These are phyloP conservation scores for Stegodyphus dumicola DNA, from an alignment of 1,140 invertebrate genomes.

Conservation along the genomic window DNA sequence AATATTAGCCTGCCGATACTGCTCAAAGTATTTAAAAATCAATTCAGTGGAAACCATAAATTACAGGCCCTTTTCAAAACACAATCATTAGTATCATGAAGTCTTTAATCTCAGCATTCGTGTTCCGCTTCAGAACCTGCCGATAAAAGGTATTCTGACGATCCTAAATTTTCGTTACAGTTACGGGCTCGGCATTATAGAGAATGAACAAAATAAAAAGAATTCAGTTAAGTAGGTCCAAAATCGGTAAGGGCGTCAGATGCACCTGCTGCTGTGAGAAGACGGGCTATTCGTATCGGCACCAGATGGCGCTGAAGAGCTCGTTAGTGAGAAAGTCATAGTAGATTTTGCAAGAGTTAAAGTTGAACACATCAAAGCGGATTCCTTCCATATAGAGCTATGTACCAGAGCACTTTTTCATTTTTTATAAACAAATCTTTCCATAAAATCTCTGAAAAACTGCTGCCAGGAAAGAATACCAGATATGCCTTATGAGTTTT, in stretches of 20 bases:
- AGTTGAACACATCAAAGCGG: too few relatives aligned
- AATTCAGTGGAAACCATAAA: slow-evolving; percentile 44
- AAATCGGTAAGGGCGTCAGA: slow-evolving; percentile 46
- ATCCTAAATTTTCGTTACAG: slow-evolving; percentile 54
- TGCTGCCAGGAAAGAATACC: too few relatives aligned
- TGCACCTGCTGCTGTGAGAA: slow-evolving; percentile 45
- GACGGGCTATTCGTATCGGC: slow-evolving; percentile 52
- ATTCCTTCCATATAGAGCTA: too few relatives aligned
- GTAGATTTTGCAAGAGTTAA: slow-evolving; percentile 28
- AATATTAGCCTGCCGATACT: slow-evolving; percentile 51
- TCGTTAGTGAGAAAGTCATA: slow-evolving; percentile 42
- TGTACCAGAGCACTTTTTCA: too few relatives aligned
- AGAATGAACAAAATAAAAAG: slow-evolving; percentile 15
- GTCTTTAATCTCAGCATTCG: slow-evolving; percentile 51
- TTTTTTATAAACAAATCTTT: too few relatives aligned
- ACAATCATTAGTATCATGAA: slow-evolving; percentile 32
- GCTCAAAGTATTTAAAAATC: slow-evolving; percentile 58
- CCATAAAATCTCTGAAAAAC: too few relatives aligned
- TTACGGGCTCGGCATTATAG: not conserved
- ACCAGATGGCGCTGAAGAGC: slow-evolving; percentile 58
- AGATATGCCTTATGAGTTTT: too few relatives aligned
- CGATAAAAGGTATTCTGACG: slow-evolving; percentile 55
- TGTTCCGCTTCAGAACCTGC: slow-evolving; percentile 23
- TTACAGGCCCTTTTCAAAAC: slow-evolving; percentile 33
- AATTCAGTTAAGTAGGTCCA: not conserved